These are phyloP conservation scores for Trogon melanurus DNA, from an alignment of 2,113 vertebrate species.

Conservation along the genomic window DNA sequence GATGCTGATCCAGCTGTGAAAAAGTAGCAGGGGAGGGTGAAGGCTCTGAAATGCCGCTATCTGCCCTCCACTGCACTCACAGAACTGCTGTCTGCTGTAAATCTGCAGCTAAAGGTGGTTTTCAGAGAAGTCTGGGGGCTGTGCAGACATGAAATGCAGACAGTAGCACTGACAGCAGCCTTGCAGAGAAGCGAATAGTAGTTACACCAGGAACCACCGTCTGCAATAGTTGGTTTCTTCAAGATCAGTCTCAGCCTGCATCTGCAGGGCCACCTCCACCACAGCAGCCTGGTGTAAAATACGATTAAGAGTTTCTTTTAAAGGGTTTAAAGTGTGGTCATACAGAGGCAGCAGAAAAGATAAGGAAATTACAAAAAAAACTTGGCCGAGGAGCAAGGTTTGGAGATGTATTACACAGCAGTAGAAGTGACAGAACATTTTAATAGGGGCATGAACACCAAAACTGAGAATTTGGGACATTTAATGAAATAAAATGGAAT, in stretches of 20 bases:
- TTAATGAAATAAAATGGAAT: neutral
- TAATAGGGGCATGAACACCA: neutral
- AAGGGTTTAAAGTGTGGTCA: neutral
- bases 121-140: neutral
- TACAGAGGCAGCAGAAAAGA: neutral
- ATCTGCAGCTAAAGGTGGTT: neutral
- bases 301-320: neutral
- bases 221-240: neutral
- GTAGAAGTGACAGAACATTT: neutral
- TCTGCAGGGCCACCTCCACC: neutral
- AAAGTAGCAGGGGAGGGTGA: neutral
- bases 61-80: neutral
- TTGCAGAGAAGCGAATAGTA: neutral
- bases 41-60: neutral
- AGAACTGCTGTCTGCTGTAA: neutral
- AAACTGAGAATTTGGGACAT: neutral
- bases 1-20: neutral
- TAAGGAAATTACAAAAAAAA: neutral
- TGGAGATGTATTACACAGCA: neutral
- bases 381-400: neutral
- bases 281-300: neutral
- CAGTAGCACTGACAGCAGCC: neutral
- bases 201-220: neutral
- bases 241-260: rapidly evolving
- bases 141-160: rapidly evolving